Conservation (phyloP, 2,797 vertebrate species). For the Sciurus carolinensis region DNA sequence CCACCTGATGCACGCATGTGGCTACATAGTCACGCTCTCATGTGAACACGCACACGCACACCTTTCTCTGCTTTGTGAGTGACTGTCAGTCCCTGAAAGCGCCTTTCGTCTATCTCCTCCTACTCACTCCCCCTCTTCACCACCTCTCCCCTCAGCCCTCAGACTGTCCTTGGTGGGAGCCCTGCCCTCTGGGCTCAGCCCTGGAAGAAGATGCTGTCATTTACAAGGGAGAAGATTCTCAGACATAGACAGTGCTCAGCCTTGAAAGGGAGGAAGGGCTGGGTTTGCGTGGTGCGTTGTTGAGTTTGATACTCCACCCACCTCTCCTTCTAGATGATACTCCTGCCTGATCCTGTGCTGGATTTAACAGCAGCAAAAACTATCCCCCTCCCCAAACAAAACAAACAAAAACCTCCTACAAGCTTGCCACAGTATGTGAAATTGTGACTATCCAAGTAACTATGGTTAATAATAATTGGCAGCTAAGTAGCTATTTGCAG, state of each 20-base stretch:
- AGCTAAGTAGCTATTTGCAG: conserved; percentile 18
- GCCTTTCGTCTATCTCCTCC: conserved; percentile 15
- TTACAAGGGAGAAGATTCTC: conserved; percentile 59
- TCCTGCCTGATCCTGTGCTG: conserved; percentile 42
- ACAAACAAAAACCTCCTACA: conserved; percentile 51
- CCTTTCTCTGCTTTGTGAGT: conserved; percentile 41
- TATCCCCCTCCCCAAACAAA: neutral
- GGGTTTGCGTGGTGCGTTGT: neutral
- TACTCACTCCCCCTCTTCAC: neutral
- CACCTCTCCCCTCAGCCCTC: neutral
- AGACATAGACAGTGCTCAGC: conserved; percentile 40
- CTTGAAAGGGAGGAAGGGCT: conserved; percentile 54
- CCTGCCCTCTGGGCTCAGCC: conserved; percentile 67
- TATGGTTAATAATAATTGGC: conserved; percentile 25
- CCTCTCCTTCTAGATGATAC: conserved; percentile 11
- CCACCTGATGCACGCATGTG: conserved; percentile 31
- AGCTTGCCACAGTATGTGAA: neutral
- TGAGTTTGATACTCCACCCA: neutral
- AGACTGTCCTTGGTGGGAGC: conserved; percentile 49
- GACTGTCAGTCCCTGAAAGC: conserved; percentile 58
- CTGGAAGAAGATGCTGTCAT: conserved; percentile 67
- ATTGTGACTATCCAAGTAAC: conserved; percentile 52
- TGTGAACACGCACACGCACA: neutral
- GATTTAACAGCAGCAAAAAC: conserved; percentile 53
- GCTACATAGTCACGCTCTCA: neutral